These are phyloP conservation scores for Nipponacmea schrenckii DNA, from an alignment of 2,888 invertebrate species.

Conservation along the genomic window DNA sequence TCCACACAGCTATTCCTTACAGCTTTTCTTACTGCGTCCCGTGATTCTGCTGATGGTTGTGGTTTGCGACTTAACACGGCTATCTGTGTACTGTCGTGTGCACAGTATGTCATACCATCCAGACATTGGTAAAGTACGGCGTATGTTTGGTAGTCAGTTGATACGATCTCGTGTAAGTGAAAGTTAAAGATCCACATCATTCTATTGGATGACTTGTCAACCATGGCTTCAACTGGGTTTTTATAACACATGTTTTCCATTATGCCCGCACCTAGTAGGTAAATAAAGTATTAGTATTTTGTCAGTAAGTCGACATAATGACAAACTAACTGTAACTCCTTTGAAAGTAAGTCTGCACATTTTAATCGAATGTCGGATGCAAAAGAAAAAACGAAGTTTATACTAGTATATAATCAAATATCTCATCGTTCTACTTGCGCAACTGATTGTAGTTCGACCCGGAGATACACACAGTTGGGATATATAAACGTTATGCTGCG, in stretches of 20 bases:
- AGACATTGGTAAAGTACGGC: background rate
- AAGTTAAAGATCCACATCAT: background rate
- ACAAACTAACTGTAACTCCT: no score
- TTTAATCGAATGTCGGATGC: background rate
- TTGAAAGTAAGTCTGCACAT: no score
- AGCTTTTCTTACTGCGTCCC: background rate
- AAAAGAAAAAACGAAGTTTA: no score
- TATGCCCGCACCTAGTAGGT: background rate
- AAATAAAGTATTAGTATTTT: no score
- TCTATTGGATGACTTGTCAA: background rate
- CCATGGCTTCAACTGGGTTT: background rate
- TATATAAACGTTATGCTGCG: no score
- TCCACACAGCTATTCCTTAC: background rate
- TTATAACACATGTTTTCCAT: background rate
- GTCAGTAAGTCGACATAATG: no score
- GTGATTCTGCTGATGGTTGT: background rate
- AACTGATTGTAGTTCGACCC: no score
- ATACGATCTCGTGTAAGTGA: background rate
- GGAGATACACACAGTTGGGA: no score
- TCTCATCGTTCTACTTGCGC: no score
- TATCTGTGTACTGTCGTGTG: background rate
- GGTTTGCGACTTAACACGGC: background rate
- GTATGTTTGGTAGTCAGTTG: background rate
- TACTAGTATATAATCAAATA: no score
- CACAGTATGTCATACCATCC: background rate